Percentiles rank a stretch among this genome's conserved stretches.
These are phyloP conservation scores for Syngnathus typhle DNA, from an alignment of 2,113 vertebrate species.

Conservation along the genomic window DNA sequence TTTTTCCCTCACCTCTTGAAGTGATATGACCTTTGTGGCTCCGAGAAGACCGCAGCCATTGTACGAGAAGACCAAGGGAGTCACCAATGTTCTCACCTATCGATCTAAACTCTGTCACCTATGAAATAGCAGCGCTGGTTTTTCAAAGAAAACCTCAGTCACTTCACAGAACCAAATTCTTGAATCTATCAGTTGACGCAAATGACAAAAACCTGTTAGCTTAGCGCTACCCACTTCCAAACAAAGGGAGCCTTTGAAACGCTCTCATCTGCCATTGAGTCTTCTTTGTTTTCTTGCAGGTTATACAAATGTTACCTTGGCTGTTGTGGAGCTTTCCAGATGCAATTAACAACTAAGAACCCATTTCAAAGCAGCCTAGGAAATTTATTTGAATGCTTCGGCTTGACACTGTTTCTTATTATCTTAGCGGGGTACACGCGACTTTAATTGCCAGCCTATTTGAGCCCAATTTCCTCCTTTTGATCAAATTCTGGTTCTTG, in stretches of 20 bases:
- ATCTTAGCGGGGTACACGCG: too few relatives aligned
- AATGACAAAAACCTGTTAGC: background rate
- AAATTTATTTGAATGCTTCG: background rate
- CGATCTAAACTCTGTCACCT: slow-evolving; percentile 37
- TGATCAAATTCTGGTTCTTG: too few relatives aligned
- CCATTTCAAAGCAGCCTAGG: background rate
- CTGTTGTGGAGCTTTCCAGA: background rate
- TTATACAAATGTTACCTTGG: background rate
- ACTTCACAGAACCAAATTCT: background rate
- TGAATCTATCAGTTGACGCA: background rate
- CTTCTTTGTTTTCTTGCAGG: background rate
- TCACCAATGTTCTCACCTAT: slow-evolving; percentile 43
- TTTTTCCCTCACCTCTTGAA: slow-evolving; percentile 45
- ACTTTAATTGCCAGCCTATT: too few relatives aligned
- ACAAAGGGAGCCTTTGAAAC: background rate
- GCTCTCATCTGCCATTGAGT: background rate
- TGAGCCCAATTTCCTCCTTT: too few relatives aligned
- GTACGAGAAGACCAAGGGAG: slow-evolving; percentile 44
- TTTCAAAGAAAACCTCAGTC: slow-evolving; percentile 1
- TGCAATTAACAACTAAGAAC: background rate
- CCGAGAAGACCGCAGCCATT: slow-evolving; percentile 47
- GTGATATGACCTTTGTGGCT: slow-evolving; percentile 60
- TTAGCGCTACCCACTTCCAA: background rate
- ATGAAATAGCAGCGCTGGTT: background rate
- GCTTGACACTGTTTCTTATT: background rate